Percentiles rank a stretch among this genome's conserved stretches.
Conservation (phyloP, 2,888 invertebrate genomes). For the Protonemura montana region DNA sequence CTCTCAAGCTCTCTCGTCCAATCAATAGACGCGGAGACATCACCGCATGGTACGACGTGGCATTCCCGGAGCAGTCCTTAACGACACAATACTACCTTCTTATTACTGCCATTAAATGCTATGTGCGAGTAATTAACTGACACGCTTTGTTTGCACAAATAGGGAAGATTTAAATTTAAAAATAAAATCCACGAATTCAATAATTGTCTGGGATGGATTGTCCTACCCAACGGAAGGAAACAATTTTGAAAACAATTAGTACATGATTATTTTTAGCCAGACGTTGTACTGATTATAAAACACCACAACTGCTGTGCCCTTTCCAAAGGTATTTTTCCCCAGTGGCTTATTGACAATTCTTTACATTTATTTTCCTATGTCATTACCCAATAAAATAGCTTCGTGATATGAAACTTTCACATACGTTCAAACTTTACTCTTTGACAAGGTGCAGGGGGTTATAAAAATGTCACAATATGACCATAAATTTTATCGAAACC, state of each 20-base stretch:
- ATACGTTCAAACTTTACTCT: not conserved
- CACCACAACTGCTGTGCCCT: no score
- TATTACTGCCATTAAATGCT: not conserved
- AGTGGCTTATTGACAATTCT: not conserved
- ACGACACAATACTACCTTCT: not conserved
- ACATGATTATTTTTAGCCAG: no score
- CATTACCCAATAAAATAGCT: not conserved
- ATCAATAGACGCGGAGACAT: slow-evolving; percentile 17
- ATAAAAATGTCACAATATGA: slow-evolving; percentile 12
- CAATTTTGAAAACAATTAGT: no score
- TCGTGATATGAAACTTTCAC: not conserved
- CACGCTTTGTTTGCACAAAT: no score
- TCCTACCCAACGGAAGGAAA: no score
- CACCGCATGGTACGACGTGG: not conserved
- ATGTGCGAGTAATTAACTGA: not conserved
- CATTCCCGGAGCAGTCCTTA: not conserved
- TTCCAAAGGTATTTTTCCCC: not conserved
- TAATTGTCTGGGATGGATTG: no score
- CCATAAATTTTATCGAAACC: not conserved
- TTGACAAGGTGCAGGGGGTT: not conserved
- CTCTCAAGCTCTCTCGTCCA: not conserved
- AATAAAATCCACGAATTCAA: no score
- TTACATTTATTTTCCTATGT: not conserved
- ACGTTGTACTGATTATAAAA: no score
- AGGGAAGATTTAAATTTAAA: no score